These are phyloP conservation scores for Paralvinella palmiformis DNA, from an alignment of 1,140 invertebrate genomes.

Conservation along the genomic window DNA sequence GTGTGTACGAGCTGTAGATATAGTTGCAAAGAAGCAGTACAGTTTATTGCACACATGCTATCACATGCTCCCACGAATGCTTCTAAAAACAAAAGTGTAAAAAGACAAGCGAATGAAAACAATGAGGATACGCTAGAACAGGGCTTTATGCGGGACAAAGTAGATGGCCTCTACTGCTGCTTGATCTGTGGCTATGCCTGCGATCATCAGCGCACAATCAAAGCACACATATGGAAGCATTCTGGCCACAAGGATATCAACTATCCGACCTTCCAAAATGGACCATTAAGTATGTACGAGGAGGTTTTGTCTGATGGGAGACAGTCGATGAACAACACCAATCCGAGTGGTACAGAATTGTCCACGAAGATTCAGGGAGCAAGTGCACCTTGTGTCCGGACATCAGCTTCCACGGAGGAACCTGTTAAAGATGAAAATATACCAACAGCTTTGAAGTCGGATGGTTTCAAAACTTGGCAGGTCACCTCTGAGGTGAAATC, in stretches of 20 bases:
- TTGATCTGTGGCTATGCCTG: constrained; percentile 46
- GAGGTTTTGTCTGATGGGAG: constrained; percentile 15
- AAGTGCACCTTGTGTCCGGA: too few relatives aligned
- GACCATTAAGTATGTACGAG: constrained; percentile 44
- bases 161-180: constrained; percentile 35
- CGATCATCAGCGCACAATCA: constrained; percentile 47
- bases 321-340: too few relatives aligned
- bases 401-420: too few relatives aligned
- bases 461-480: too few relatives aligned
- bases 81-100: not conserved
- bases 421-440: too few relatives aligned
- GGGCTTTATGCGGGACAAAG: constrained; percentile 35
- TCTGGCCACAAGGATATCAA: constrained; percentile 45
- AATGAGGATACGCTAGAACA: not conserved
- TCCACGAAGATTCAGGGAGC: too few relatives aligned
- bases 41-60: constrained; percentile 38
- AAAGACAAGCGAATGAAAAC: not conserved
- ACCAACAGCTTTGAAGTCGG: too few relatives aligned
- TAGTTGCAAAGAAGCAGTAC: constrained; percentile 28
- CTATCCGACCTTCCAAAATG: constrained; percentile 49
- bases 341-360: too few relatives aligned
- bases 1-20: constrained; percentile 37
- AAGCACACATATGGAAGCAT: constrained; percentile 51
- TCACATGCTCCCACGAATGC: constrained; percentile 24
- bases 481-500: too few relatives aligned